Evolutionary conservation across 1,140 invertebrate genomes (phyloP), one percentile per base, ranked within the genome.

Genomic region (Psix sp.): DNA sequence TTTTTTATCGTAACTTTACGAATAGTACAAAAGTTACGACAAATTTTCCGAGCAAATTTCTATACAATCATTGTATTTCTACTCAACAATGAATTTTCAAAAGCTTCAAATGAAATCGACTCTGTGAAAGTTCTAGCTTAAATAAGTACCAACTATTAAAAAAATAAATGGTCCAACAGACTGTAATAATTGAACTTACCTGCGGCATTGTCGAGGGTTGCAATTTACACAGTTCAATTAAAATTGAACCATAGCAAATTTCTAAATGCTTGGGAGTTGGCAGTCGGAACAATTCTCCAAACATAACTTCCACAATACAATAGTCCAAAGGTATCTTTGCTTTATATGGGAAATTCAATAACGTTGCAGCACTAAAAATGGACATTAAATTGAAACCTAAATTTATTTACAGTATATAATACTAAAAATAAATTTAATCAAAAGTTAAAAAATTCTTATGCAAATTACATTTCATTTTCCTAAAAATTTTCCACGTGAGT

Each of bases 191-290:
- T 20, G 38, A 72, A 57, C 83, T 84, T 75, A 93, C 97, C 89
- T 98, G 97, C 5, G 98, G 98, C 93, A 99, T 96, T 7, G 96
- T 96, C 3, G 94, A 94, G 5, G 97, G 96, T 80, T 98, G 96
- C 6, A 98, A 88, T 87, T 99, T 99, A 86, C 98, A 99, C 26
- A 99, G 85, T 86, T 99, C 98, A 79, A 99, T 97, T 10, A 99
- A 87, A 56, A 98, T 92, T 4, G 97, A 96, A 1, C 97, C 97
- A 83, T 99, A 99, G 77, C 93, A 94, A 29, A 99, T 93, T 85
- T 99, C 96, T 29, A 98, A 83, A 86, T 95, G 95, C 52, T 94
- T 89, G 3, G 94, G 92, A 5, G 92, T 90, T 0, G 98, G 98
- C 80, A 99, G 90, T 78, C 94, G 92, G 78, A 99, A 99, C 24